phyloP scores from a whole-genome alignment of 2,888 invertebrate genomes.

The Hybos culiciformis region DNA sequence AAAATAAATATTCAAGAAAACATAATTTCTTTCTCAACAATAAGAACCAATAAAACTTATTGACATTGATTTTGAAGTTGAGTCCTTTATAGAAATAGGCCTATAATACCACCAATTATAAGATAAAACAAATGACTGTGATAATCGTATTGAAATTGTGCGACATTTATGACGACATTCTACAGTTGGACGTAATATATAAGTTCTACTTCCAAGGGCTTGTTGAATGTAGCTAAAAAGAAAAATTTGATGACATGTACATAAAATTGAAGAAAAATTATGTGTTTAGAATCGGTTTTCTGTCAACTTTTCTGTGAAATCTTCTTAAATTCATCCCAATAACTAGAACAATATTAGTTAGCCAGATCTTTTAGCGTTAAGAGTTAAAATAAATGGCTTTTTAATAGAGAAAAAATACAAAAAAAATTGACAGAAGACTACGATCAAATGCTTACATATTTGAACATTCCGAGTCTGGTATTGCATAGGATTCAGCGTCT shows the following conservation, averaged over 20 bases:
- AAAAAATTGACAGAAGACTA: no score
- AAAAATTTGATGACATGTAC: no score
- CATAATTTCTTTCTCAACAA: conserved; percentile 41
- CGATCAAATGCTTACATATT: no score
- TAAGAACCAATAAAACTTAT: conserved; percentile 54
- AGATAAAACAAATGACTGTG: conserved; percentile 58
- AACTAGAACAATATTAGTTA: no score
- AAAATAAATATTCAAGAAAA: conserved; percentile 5
- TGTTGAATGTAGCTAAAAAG: no score
- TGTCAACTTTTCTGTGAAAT: no score
- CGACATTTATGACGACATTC: conserved; percentile 62
- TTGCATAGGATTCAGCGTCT: conserved; percentile 46
- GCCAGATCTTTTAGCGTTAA: no score
- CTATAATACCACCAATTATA: conserved; percentile 70
- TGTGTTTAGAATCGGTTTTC: no score
- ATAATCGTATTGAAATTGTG: conserved; percentile 54
- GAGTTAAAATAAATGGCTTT: no score
- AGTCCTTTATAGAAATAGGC: conserved; percentile 48
- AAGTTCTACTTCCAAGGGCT: conserved; percentile 55
- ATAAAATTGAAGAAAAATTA: no score
- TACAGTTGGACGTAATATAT: conserved; percentile 59
- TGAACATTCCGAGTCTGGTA: conserved; percentile 73
- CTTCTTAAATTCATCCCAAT: no score
- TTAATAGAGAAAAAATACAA: no score
- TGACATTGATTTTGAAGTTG: conserved; percentile 42